These are phyloP conservation scores for Gobio gobio DNA, from an alignment of 2,113 vertebrate species.

Conservation along the genomic window DNA sequence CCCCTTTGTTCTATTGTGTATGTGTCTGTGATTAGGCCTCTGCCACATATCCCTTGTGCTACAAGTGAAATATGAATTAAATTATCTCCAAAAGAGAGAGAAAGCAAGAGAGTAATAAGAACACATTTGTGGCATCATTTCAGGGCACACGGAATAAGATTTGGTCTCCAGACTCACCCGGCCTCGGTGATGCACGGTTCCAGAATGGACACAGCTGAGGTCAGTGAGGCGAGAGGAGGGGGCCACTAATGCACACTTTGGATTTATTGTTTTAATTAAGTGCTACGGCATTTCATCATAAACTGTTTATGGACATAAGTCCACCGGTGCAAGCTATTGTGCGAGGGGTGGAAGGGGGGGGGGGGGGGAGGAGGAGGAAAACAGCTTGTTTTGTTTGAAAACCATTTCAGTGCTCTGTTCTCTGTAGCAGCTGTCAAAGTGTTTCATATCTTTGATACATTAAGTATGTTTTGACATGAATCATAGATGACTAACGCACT, in stretches of 20 bases:
- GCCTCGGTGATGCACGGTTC: constrained; percentile 27
- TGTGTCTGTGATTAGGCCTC: constrained; percentile 74
- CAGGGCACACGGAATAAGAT: constrained; percentile 82
- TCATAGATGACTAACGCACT: constrained; percentile 51
- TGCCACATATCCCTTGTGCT: constrained; percentile 83
- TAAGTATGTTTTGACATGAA: constrained; percentile 53
- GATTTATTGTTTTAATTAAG: constrained; percentile 98
- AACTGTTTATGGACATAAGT: constrained; percentile 86
- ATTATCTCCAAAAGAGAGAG: constrained; percentile 81
- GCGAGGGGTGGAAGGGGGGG: constrained; percentile 50
- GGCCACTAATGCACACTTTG: constrained; percentile 83
- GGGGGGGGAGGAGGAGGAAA: neutral
- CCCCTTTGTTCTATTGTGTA: constrained; percentile 36
- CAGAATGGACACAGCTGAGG: constrained; percentile 52
- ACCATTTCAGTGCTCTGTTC: constrained; percentile 80
- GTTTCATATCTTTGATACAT: constrained; percentile 82
- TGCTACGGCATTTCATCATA: constrained; percentile 89
- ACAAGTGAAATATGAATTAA: constrained; percentile 88
- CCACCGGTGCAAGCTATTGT: constrained; percentile 82
- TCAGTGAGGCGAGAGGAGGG: constrained; percentile 38
- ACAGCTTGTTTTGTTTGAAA: constrained; percentile 82
- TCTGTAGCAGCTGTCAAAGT: constrained; percentile 82
- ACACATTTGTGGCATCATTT: constrained; percentile 81
- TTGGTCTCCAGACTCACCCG: constrained; percentile 75
- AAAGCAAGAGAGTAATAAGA: constrained; percentile 78